Conservation (phyloP, 2,797 vertebrate genomes). For the Salarias fasciatus region DNA sequence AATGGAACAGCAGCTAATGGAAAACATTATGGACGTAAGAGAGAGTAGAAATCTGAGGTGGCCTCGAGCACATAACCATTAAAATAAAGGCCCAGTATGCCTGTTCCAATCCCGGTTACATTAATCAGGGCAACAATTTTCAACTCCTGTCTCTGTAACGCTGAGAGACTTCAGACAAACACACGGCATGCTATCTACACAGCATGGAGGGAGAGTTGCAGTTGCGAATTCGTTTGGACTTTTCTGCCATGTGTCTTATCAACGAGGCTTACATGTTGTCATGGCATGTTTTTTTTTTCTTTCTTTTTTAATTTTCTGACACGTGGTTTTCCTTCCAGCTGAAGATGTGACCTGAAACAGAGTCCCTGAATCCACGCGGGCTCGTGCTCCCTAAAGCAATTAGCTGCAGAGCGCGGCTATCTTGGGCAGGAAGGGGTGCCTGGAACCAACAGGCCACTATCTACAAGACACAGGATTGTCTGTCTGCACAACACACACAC, state of each 20-base stretch:
- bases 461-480: slow-evolving; percentile 17
- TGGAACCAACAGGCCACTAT: slow-evolving; percentile 5
- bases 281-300: slow-evolving; percentile 20
- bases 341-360: neutral
- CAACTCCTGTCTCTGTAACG: slow-evolving; percentile 23
- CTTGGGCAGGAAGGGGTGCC: slow-evolving; percentile 20
- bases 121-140: slow-evolving; percentile 18
- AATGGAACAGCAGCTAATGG: slow-evolving; percentile 65
- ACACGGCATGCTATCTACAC: no score
- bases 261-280: slow-evolving; percentile 30
- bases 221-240: slow-evolving; percentile 18
- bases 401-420: slow-evolving; percentile 19
- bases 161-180: slow-evolving; percentile 6
- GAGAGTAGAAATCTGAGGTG: slow-evolving; percentile 37
- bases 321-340: slow-evolving; percentile 15
- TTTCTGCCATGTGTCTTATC: slow-evolving; percentile 18
- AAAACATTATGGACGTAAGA: slow-evolving; percentile 55
- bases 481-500: slow-evolving; percentile 10
- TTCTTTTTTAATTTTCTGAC: slow-evolving; percentile 23
- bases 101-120: slow-evolving; percentile 35
- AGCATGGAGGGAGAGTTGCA: no score
- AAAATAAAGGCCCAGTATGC: slow-evolving; percentile 37
- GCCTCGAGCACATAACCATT: slow-evolving; percentile 36
- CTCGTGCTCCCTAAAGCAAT: slow-evolving; percentile 18
- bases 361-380: neutral